These are phyloP conservation scores for Tragulus kanchil DNA, from an alignment of 2,113 vertebrate species.

Conservation along the genomic window DNA sequence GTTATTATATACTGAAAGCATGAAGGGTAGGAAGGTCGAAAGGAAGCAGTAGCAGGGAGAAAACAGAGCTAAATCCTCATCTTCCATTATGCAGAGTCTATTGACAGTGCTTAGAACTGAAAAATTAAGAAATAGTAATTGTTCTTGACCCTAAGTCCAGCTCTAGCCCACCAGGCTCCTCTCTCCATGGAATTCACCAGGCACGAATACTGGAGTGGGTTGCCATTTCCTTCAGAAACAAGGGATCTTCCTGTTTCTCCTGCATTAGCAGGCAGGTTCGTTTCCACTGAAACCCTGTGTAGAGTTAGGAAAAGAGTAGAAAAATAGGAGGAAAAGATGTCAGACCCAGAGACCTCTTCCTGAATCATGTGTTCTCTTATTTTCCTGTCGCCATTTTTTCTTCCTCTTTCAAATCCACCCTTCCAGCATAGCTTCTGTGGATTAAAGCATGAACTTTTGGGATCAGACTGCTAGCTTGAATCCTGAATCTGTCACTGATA, in stretches of 20 bases:
- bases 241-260: not conserved
- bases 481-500: not conserved
- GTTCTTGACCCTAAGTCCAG: not conserved
- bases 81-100: not conserved
- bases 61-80: not conserved
- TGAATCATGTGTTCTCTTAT: not conserved
- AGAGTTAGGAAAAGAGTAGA: too few species aligned
- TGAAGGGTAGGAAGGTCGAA: not conserved
- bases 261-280: not conserved
- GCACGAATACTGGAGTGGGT: not conserved
- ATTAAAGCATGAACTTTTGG: constrained; percentile 12
- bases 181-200: not conserved
- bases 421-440: not conserved
- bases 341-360: not conserved
- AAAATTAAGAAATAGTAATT: not conserved
- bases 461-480: not conserved
- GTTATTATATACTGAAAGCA: not conserved
- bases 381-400: constrained; percentile 11
- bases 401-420: constrained; percentile 13
- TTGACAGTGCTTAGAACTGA: not conserved
- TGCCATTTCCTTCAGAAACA: not conserved
- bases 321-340: not conserved
- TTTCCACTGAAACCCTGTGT: not conserved
- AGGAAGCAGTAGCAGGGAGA: too few species aligned
- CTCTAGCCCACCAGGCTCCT: not conserved